These are phyloP conservation scores for Myiozetetes cayanensis DNA, from an alignment of 2,113 vertebrate genomes.

Conservation along the genomic window DNA sequence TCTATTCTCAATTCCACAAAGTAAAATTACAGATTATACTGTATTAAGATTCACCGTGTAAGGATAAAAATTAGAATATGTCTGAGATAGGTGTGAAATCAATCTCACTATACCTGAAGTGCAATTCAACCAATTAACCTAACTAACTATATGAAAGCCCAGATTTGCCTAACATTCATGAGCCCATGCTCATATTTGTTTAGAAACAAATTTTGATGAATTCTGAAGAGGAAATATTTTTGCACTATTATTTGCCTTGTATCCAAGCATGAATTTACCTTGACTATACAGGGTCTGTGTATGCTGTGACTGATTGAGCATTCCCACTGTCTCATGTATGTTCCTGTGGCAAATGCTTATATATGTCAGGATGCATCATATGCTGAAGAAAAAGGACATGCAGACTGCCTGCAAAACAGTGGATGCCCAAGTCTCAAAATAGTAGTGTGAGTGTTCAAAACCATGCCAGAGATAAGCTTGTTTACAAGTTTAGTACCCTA, in stretches of 20 bases:
- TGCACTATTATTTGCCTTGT: neutral
- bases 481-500: neutral
- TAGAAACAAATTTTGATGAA: neutral
- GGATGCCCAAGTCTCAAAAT: neutral
- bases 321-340: neutral
- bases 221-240: neutral
- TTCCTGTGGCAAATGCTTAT: neutral
- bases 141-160: neutral
- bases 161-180: neutral
- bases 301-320: neutral
- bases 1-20: neutral
- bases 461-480: neutral
- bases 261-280: neutral
- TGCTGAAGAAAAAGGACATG: neutral
- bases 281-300: neutral
- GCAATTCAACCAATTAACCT: neutral
- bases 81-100: neutral
- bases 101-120: neutral
- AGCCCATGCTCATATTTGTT: neutral
- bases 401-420: neutral
- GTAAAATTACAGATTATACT: neutral
- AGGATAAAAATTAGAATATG: neutral
- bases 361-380: neutral
- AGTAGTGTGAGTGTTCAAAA: neutral
- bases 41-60: neutral